phyloP scores from a whole-genome alignment of 1,140 invertebrate species.

The Zophobas morio region DNA sequence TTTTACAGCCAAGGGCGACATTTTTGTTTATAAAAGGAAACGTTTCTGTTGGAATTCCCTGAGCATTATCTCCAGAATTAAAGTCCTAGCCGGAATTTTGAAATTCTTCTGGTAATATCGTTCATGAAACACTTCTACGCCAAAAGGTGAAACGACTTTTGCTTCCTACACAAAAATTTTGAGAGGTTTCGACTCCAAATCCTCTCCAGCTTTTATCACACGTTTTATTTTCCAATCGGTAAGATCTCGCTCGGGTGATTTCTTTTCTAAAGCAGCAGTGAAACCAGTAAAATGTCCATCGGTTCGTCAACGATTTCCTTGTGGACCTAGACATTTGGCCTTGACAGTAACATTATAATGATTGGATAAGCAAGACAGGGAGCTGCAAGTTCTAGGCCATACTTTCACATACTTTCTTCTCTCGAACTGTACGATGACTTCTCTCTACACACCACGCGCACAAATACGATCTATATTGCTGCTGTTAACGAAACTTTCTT shows the following conservation, averaged over 20 bases:
- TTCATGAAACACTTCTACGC: too few species aligned
- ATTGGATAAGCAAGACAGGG: constrained; percentile 56
- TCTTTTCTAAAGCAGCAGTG: constrained; percentile 44
- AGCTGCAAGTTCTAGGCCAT: constrained; percentile 58
- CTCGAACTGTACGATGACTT: constrained; percentile 49
- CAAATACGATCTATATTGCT: constrained; percentile 51
- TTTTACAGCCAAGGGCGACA: too few species aligned
- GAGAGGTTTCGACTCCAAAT: too few species aligned
- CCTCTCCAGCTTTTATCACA: too few species aligned
- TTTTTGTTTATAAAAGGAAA: too few species aligned
- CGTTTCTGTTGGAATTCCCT: too few species aligned
- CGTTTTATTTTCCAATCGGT: constrained; percentile 13
- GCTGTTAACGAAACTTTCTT: constrained; percentile 49
- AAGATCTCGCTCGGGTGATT: constrained; percentile 5
- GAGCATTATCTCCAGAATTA: too few species aligned
- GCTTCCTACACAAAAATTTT: too few species aligned
- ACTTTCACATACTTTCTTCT: constrained; percentile 61
- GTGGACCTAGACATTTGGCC: constrained; percentile 54
- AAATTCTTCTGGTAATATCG: too few species aligned
- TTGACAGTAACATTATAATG: constrained; percentile 56
- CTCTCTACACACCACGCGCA: constrained; percentile 46
- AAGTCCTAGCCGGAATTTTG: too few species aligned
- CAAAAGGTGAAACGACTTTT: too few species aligned
- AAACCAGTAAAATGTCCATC: constrained; percentile 46
- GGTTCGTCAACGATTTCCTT: constrained; percentile 40